A percentile compares a stretch with the other conserved stretches of the same genome.
Conservation (phyloP, 1,140 invertebrate genomes). For the Eriocheir sinensis region DNA sequence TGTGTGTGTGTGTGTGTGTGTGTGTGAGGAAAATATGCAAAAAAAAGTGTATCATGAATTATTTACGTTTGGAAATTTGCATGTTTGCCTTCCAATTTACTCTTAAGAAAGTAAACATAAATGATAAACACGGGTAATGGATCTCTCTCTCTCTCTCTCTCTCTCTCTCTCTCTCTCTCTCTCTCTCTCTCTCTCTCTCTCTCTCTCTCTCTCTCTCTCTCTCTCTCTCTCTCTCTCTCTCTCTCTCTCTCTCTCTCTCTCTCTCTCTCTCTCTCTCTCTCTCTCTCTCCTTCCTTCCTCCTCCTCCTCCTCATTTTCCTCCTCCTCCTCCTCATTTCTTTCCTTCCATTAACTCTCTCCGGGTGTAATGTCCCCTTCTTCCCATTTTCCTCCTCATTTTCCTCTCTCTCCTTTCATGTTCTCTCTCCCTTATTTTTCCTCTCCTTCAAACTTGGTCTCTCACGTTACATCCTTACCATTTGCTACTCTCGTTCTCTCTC, state of each 20-base stretch:
- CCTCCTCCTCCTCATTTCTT: too few relatives aligned
- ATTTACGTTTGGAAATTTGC: not conserved
- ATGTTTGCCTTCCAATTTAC: not conserved
- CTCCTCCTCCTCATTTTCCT: not conserved
- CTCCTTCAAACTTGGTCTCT: too few relatives aligned
- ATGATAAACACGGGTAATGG: too few relatives aligned
- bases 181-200: conserved; percentile 16
- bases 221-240: not conserved
- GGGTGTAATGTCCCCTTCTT: too few relatives aligned
- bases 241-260: conserved; percentile 11
- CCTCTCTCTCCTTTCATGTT: not conserved
- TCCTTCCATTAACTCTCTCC: not conserved
- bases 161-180: conserved; percentile 22
- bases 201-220: conserved; percentile 16
- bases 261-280: conserved; percentile 18
- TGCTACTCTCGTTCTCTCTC: not conserved
- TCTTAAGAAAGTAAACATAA: not conserved
- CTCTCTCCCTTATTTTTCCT: not conserved
- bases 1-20: not conserved
- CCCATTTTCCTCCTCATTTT: not conserved
- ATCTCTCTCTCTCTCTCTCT: not conserved
- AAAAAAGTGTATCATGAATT: not conserved
- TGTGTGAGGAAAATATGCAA: not conserved
- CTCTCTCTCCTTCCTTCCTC: not conserved
- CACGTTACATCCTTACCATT: too few relatives aligned